phyloP scores from a whole-genome alignment of 2,797 vertebrate genomes.

The Epinephelus coioides region DNA sequence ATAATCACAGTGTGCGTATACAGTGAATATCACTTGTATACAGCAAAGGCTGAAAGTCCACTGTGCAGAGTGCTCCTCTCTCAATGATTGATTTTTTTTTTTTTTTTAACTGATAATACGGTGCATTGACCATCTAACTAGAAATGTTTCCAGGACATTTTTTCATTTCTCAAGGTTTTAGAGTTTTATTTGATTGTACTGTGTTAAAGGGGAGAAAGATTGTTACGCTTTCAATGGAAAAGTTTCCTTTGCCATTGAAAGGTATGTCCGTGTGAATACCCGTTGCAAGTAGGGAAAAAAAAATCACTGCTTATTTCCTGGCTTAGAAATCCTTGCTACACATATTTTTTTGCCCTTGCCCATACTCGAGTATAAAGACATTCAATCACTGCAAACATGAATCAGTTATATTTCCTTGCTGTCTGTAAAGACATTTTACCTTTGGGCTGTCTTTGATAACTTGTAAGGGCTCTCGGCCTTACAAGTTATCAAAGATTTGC shows the following conservation, averaged over 20 bases:
- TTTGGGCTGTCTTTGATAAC: conserved; percentile 65
- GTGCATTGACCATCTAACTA: conserved; percentile 35
- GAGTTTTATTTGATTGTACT: conserved; percentile 44
- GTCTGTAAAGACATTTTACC: conserved; percentile 66
- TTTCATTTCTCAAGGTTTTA: conserved; percentile 51
- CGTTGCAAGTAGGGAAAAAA: conserved; percentile 11
- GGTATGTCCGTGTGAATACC: conserved; percentile 41
- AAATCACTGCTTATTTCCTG: conserved; percentile 19
- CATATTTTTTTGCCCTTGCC: conserved; percentile 29
- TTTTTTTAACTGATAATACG: conserved; percentile 19
- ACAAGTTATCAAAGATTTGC: conserved; percentile 69
- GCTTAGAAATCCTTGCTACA: conserved; percentile 45
- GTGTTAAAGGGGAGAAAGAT: conserved; percentile 38
- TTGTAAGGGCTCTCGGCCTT: conserved; percentile 51
- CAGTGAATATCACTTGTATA: conserved; percentile 44
- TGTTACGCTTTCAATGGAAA: conserved; percentile 49
- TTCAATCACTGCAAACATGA: conserved; percentile 63
- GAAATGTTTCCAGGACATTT: conserved; percentile 43
- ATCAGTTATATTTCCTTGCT: conserved; percentile 56
- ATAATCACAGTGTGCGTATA: conserved; percentile 25
- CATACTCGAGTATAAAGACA: conserved; percentile 45
- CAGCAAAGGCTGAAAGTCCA: conserved; percentile 42
- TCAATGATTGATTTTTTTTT: conserved; percentile 33
- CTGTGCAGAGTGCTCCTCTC: conserved; percentile 31
- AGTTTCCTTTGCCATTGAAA: conserved; percentile 49